These are phyloP conservation scores for Steinernema hermaphroditum DNA, from an alignment of 2,888 invertebrate species.

Conservation along the genomic window DNA sequence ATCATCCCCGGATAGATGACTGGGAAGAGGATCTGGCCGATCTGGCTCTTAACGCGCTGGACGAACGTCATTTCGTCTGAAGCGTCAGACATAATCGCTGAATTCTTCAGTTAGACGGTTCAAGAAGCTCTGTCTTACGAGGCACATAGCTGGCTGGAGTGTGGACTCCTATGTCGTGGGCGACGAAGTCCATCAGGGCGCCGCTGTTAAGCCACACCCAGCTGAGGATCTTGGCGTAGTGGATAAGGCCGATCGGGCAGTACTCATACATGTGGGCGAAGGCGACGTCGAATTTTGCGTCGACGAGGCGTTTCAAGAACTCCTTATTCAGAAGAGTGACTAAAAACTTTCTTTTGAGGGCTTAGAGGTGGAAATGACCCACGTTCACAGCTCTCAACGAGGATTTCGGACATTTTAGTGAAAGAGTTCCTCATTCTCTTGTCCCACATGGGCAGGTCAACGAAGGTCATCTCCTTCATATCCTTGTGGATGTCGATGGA, in stretches of 20 bases:
- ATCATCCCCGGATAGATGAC: neutral
- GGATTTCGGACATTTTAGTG: neutral
- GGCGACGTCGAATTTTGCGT: slow-evolving; percentile 56
- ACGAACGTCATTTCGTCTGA: slow-evolving; percentile 51
- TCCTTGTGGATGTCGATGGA: neutral
- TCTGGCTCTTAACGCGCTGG: slow-evolving; percentile 48
- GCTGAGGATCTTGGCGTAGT: slow-evolving; percentile 52
- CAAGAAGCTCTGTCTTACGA: slow-evolving; percentile 34
- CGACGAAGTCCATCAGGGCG: slow-evolving; percentile 51
- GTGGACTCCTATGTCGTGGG: slow-evolving; percentile 50
- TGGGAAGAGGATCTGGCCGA: slow-evolving; percentile 46
- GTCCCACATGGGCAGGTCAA: slow-evolving; percentile 2
- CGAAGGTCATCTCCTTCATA: slow-evolving; percentile 14
- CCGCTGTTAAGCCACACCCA: slow-evolving; percentile 60
- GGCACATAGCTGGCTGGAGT: slow-evolving; percentile 52
- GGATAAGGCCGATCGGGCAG: slow-evolving; percentile 57
- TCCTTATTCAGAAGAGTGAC: slow-evolving; percentile 33
- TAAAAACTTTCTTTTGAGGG: neutral
- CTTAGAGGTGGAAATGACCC: neutral
- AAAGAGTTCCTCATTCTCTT: neutral
- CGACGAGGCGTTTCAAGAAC: slow-evolving; percentile 44
- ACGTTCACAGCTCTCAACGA: neutral
- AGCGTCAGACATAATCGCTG: slow-evolving; percentile 51
- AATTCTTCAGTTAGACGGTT: slow-evolving; percentile 30
- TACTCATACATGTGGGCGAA: slow-evolving; percentile 54